These are phyloP conservation scores for Sipha maydis DNA, from an alignment of 2,888 invertebrate species.

Conservation along the genomic window DNA sequence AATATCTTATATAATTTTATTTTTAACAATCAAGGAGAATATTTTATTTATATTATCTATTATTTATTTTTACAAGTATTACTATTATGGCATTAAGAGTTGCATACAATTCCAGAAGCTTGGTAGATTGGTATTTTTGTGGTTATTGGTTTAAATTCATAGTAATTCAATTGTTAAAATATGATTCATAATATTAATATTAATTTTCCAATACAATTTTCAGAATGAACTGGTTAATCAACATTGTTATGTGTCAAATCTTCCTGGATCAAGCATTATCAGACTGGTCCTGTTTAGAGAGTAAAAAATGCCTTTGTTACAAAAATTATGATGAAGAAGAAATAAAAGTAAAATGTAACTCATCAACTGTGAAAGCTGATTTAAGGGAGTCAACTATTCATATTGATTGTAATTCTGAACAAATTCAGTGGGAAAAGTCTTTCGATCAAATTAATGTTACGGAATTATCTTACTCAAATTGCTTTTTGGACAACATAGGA, in stretches of 20 bases:
- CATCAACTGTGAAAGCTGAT: background rate
- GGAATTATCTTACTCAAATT: constrained; percentile 28
- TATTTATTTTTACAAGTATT: too few relatives aligned
- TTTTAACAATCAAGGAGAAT: too few relatives aligned
- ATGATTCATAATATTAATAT: background rate
- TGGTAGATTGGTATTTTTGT: too few relatives aligned
- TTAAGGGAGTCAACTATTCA: background rate
- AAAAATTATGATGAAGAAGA: constrained; percentile 9
- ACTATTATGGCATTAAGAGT: too few relatives aligned
- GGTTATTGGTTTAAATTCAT: too few relatives aligned
- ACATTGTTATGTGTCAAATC: constrained; percentile 23
- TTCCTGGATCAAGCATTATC: constrained; percentile 21
- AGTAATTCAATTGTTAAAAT: background rate
- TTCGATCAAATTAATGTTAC: constrained; percentile 29
- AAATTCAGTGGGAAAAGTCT: constrained; percentile 28
- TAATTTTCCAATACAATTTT: background rate
- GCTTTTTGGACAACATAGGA: constrained; percentile 22
- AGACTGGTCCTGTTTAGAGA: constrained; percentile 2
- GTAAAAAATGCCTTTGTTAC: constrained; percentile 19
- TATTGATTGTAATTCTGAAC: constrained; percentile 21
- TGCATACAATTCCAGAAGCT: too few relatives aligned
- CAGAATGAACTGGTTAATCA: constrained; percentile 48
- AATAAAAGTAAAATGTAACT: constrained; percentile 21
- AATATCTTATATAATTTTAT: too few relatives aligned
- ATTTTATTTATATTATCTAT: too few relatives aligned